Evolutionary conservation across 2,888 invertebrate genomes (phyloP), one percentile per base, ranked within the genome.

Genomic region (Ophioninae sp.): DNA sequence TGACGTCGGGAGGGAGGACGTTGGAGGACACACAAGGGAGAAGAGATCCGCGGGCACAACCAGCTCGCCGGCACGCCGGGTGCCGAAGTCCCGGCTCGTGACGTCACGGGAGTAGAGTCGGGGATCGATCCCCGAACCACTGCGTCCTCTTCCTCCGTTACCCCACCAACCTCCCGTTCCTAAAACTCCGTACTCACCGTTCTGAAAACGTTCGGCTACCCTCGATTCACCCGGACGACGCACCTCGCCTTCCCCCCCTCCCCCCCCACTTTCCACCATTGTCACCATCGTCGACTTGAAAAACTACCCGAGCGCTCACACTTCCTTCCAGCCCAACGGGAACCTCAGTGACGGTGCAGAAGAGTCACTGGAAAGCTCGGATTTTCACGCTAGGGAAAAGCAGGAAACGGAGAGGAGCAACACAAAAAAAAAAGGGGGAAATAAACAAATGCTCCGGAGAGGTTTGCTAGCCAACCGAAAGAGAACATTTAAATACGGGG

Each of bases 41-140:
- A 81, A 68, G 67, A 77, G 72, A 51, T 71, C 81, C 69, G 82
- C 79, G 80, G 84, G 72, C 82, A 84, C 82, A 83, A 85, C 82
- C 75, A 76, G 82, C 82, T 87, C 87, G 85, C 87, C 88, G 87
- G 87, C 86, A 86, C 86, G 87, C 87, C 84, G 86, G 84, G 83
- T 88, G 85, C 86, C 87, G 86, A 87, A 88, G 88, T 90, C 89
- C 90, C 89, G 89, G 88, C 88, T 88, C 84, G 90, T 91, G 91
- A 92, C 92, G 92, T 91, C 91, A 92, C 91, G 89, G 91, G 91
- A 91, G 89, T 88, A 87, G 86, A 90, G 90, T 90, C 89, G 90
- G 90, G 90, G 91, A 92, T 91, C 92, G 92, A 92, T 91, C 90
- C 90, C 90, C 90, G 89, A 89, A 90, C 90, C 87, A 84, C 82